Conservation (phyloP, 1,140 invertebrate genomes). For the Brachionus rubens region DNA sequence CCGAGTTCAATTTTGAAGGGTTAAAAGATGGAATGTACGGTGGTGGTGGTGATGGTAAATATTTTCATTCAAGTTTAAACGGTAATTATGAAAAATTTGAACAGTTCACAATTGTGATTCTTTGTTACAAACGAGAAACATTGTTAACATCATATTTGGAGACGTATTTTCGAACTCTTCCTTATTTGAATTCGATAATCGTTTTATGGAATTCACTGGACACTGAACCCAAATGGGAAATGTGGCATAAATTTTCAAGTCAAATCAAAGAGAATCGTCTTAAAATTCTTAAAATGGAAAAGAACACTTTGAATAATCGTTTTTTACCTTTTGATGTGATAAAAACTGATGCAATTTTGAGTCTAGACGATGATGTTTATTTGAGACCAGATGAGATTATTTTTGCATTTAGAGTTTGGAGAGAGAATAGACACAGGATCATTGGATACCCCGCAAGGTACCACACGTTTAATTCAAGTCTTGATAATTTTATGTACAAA, state of each 20-base stretch:
- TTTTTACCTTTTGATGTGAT: slow-evolving; percentile 86
- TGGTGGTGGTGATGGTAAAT: slow-evolving; percentile 41
- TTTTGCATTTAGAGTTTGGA: slow-evolving; percentile 96
- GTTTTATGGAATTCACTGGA: slow-evolving; percentile 92
- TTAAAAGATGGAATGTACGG: not conserved
- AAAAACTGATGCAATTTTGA: slow-evolving; percentile 93
- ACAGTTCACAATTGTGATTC: slow-evolving; percentile 72
- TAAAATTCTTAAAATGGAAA: no score
- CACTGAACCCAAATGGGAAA: not conserved
- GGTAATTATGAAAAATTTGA: slow-evolving; percentile 16
- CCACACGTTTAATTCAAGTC: slow-evolving; percentile 83
- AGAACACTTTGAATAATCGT: no score
- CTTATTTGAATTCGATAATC: slow-evolving; percentile 92
- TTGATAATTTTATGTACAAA: slow-evolving; percentile 65
- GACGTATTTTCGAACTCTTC: slow-evolving; percentile 75
- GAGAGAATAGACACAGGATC: slow-evolving; percentile 88
- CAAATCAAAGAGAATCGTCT: slow-evolving; percentile 79
- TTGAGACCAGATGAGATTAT: slow-evolving; percentile 95
- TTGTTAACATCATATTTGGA: slow-evolving; percentile 85
- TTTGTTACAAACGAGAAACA: slow-evolving; percentile 90
- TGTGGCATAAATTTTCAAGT: slow-evolving; percentile 28
- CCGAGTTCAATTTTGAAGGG: not conserved
- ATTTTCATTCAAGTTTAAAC: slow-evolving; percentile 22
- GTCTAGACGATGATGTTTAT: slow-evolving; percentile 95
- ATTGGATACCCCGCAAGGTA: slow-evolving; percentile 96